Base-by-base conservation (phyloP, 2,113 vertebrate genomes). In the Odontophorus gujanensis region DNA sequence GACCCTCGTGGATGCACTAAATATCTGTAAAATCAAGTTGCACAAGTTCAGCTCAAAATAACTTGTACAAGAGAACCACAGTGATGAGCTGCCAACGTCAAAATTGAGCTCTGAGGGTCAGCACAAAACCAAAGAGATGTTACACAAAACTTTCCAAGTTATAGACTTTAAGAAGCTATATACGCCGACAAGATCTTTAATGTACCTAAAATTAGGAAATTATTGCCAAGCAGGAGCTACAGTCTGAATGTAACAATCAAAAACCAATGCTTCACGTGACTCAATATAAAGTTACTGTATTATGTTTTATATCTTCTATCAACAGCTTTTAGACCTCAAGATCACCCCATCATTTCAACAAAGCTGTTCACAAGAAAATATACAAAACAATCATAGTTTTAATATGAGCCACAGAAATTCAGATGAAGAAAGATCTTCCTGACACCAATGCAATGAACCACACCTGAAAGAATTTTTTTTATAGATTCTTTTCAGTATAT, bases 131-230 rank as follows among this genome's bases (percentile, higher is more conserved):
- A 48, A 90, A 48, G 17, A 59, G 9, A n/a, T 84, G 34, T 58
- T 28, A 17, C 0, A 1, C 53, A 79, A 94, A 51, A 30, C 42
- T 65, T 42, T 81, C 42, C 62, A 72, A 17, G 55, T 22, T 85
- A 42, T 0, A 0, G 30, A 48, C 48, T 53, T 21, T 9, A 19
- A 48, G 47, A 73, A 71, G n/a, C 38, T 10, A 66, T 7, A 21
- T 74, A 28, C 0, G 0, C 2, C 7, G 28, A 7, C 40, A 80
- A 63, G 40, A 75, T 11, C 38, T 55, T 62, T 36, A 16, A 51
- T 11, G 16, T 22, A 28, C 21, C 55, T 63, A 77, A 66, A 83
- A 9, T 2, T 19, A 83, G 55, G 50, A 30, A n/a, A 16, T 22
- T 80, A 28, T 7, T 82, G 9, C 13, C 36, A 59, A 78, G 5